Evolutionary conservation across 2,888 invertebrate species (phyloP).

Genomic region (Pecten maximus): DNA sequence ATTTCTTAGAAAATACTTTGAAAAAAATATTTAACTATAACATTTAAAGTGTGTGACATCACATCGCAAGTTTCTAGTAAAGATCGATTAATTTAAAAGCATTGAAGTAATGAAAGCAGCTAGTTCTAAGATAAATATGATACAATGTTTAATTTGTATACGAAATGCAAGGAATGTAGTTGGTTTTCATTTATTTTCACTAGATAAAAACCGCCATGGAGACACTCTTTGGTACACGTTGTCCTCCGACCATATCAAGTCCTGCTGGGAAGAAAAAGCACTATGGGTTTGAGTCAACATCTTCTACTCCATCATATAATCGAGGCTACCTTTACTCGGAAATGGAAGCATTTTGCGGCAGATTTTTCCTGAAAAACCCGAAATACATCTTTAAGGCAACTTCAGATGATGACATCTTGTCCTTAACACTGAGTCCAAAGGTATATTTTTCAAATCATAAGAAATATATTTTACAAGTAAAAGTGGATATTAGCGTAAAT

Average conservation of each 20-base stretch:
- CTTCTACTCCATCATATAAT: conserved; percentile 37
- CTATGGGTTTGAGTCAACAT: conserved; percentile 42
- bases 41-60: too few species aligned
- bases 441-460: neutral
- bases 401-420: neutral
- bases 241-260: conserved; percentile 42
- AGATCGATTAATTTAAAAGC: too few species aligned
- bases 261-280: conserved; percentile 44
- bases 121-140: too few species aligned
- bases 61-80: too few species aligned
- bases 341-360: conserved; percentile 54
- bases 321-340: conserved; percentile 42
- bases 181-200: too few species aligned
- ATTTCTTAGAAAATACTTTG: too few species aligned
- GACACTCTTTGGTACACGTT: conserved; percentile 48
- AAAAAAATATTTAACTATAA: too few species aligned
- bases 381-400: conserved; percentile 35
- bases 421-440: neutral
- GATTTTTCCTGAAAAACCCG: conserved; percentile 46
- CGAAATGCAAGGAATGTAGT: too few species aligned
- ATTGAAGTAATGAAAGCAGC: too few species aligned
- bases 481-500: too few species aligned
- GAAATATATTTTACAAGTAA: too few species aligned
- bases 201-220: conserved; percentile 49
- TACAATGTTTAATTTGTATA: too few species aligned